These are phyloP conservation scores for Volucella inflata DNA, from an alignment of 2,888 invertebrate genomes.

Conservation along the genomic window DNA sequence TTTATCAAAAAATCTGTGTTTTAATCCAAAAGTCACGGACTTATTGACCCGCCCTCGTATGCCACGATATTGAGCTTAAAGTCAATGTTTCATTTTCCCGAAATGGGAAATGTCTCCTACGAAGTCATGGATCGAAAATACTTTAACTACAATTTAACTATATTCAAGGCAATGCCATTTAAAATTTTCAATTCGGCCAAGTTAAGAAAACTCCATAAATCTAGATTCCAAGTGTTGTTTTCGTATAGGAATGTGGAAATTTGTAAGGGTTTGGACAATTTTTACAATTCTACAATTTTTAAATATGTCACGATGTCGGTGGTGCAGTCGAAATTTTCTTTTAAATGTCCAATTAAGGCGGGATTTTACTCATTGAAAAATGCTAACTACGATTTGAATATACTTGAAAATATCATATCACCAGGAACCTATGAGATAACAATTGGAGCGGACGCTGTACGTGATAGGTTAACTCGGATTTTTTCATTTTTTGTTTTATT, in stretches of 20 bases:
- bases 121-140: constrained; percentile 7
- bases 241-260: background rate
- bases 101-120: background rate
- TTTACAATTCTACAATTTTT: background rate
- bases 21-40: too few relatives aligned
- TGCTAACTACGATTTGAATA: background rate
- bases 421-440: background rate
- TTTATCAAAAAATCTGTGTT: too few relatives aligned
- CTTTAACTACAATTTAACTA: constrained; percentile 3
- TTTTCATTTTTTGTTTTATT: background rate
- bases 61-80: background rate
- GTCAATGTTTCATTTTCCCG: background rate
- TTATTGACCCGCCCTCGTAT: too few relatives aligned
- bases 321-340: background rate
- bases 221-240: background rate
- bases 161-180: background rate
- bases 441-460: background rate
- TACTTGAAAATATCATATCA: background rate
- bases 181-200: background rate
- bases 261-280: background rate
- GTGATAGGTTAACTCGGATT: background rate
- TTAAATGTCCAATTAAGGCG: background rate
- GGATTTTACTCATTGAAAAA: constrained; percentile 19
- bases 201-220: background rate
- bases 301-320: background rate